Conservation (phyloP, 2,113 vertebrate species). For the Pygoscelis antarcticus region DNA sequence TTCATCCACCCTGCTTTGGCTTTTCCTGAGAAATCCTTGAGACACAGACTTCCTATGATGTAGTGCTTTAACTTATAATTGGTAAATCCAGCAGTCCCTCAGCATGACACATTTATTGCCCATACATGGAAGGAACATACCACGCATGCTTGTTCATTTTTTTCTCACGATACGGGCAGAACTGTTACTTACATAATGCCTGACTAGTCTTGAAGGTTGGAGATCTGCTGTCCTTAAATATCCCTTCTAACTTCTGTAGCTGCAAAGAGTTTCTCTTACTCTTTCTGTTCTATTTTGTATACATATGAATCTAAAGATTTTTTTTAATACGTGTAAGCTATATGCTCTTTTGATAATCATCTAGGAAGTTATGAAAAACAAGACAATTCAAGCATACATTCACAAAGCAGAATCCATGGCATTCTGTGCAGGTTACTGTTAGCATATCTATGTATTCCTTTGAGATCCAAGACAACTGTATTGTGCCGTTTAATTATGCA, state of each 20-base stretch:
- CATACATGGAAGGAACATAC: neutral
- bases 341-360: neutral
- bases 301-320: neutral
- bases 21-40: neutral
- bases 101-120: neutral
- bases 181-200: neutral
- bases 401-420: neutral
- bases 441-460: neutral
- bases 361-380: neutral
- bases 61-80: neutral
- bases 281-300: neutral
- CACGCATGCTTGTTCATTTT: neutral
- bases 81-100: neutral
- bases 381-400: neutral
- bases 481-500: neutral
- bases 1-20: neutral
- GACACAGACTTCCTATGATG: neutral
- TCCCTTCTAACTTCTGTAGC: neutral
- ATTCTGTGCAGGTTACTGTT: neutral
- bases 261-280: neutral
- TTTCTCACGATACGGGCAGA: fast-evolving
- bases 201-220: neutral
- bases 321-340: neutral
- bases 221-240: neutral
- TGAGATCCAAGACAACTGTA: neutral